Percentiles rank a stretch among this genome's conserved stretches.
phyloP scores from a whole-genome alignment of 2,888 invertebrate species.

The Phania funesta region DNA sequence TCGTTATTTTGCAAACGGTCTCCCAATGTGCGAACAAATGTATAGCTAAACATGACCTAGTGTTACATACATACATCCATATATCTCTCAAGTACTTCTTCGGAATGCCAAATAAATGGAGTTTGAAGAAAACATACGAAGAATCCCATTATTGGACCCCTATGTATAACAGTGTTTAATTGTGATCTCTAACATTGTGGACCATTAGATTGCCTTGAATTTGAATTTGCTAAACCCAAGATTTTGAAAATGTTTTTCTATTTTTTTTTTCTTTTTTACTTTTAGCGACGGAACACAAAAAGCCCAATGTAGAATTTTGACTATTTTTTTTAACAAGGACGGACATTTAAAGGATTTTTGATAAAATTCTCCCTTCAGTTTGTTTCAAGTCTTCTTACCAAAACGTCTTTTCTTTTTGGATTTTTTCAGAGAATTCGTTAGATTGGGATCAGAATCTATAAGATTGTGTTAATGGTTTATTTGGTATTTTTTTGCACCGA shows the following conservation, averaged over 20 bases:
- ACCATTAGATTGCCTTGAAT: neutral
- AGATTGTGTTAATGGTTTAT: slow-evolving; percentile 60
- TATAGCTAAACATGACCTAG: no score
- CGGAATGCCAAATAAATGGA: no score
- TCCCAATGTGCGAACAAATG: no score
- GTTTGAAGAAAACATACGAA: no score
- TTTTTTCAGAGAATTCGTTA: slow-evolving; percentile 80
- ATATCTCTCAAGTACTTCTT: no score
- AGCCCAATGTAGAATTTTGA: slow-evolving; percentile 30
- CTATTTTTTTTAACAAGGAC: slow-evolving; percentile 39
- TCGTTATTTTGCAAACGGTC: no score
- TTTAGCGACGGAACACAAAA: slow-evolving; percentile 33
- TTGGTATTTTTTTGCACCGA: slow-evolving; percentile 55
- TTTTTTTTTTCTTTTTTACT: neutral
- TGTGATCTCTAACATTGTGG: no score
- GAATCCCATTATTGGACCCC: no score
- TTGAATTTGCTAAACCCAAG: neutral
- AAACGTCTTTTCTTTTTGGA: slow-evolving; percentile 80
- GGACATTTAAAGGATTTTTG: slow-evolving; percentile 41
- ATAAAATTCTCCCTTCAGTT: slow-evolving; percentile 31
- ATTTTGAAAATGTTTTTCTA: slow-evolving; percentile 50
- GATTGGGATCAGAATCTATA: slow-evolving; percentile 78
- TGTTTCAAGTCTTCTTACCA: slow-evolving; percentile 76
- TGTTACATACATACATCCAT: no score
- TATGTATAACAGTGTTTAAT: no score